A percentile compares a stretch with the other conserved stretches of the same genome.
Evolutionary conservation across 2,888 invertebrate species (phyloP).

Genomic region (Entomobrya multifasciata): DNA sequence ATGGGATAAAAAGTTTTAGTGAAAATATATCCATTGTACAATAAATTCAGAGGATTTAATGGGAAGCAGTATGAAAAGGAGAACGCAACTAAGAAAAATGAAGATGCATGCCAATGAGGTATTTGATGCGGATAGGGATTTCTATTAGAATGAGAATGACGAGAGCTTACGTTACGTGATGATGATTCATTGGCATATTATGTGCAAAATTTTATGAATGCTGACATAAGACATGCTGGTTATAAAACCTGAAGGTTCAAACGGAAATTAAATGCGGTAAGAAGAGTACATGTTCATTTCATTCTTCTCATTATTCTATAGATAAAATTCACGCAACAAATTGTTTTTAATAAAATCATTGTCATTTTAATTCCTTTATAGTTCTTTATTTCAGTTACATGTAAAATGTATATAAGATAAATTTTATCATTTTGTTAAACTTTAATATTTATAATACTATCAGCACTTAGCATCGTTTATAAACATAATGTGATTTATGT

Average conservation of each 20-base stretch:
- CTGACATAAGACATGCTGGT: no score
- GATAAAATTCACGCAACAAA: constrained; percentile 17
- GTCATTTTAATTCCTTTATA: constrained; percentile 60
- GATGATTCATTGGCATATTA: constrained; percentile 63
- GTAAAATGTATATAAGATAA: background rate
- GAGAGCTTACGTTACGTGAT: no score
- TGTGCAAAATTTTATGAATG: constrained; percentile 11
- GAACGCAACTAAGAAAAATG: no score
- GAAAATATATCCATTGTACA: no score
- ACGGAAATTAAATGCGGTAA: constrained; percentile 47
- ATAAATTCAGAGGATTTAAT: no score
- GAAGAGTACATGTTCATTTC: constrained; percentile 18
- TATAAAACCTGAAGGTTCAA: background rate
- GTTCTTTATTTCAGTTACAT: constrained; percentile 33
- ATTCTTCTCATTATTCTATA: no score
- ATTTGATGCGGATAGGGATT: no score
- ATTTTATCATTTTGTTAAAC: background rate
- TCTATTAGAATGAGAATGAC: no score
- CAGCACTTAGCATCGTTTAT: background rate
- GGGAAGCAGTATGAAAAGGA: no score
- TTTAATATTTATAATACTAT: constrained; percentile 3
- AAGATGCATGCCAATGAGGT: no score
- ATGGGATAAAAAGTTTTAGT: constrained; percentile 2
- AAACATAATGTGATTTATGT: constrained; percentile 51
- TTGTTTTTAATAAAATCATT: constrained; percentile 28